Evolutionary conservation across 2,113 vertebrate genomes (phyloP).

Genomic region (Symphodus melops): DNA sequence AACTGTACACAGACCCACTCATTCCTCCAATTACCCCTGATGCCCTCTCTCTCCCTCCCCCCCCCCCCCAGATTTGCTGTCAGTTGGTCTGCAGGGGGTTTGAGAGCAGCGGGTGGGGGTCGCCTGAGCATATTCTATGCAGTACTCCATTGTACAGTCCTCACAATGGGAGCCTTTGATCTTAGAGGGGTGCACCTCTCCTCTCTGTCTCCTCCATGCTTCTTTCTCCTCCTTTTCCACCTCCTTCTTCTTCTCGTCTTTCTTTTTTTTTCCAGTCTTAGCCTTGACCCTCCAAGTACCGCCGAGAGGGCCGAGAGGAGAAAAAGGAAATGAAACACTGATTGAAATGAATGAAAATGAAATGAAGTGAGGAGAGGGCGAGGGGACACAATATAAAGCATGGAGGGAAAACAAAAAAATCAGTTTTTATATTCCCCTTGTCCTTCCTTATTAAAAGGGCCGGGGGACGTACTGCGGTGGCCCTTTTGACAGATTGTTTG

Average conservation of each 20-base stretch:
- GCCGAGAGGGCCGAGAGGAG: slow-evolving; percentile 45
- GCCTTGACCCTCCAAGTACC: slow-evolving; percentile 55
- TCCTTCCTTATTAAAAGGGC: slow-evolving; percentile 68
- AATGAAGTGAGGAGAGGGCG: slow-evolving; percentile 48
- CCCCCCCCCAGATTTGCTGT: slow-evolving; percentile 54
- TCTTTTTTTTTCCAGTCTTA: slow-evolving; percentile 27
- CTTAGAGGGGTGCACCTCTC: slow-evolving; percentile 63
- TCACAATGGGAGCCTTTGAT: slow-evolving; percentile 83
- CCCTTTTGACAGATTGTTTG: slow-evolving; percentile 55
- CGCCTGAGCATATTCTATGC: slow-evolving; percentile 51
- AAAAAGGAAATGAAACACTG: slow-evolving; percentile 68
- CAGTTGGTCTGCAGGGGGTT: slow-evolving; percentile 59
- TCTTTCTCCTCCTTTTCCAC: slow-evolving; percentile 9
- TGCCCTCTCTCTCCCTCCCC: no score
- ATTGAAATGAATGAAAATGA: slow-evolving; percentile 71
- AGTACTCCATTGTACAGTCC: slow-evolving; percentile 74
- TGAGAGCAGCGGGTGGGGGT: background rate
- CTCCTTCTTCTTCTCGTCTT: slow-evolving; percentile 5
- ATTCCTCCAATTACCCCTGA: slow-evolving; percentile 45
- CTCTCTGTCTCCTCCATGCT: slow-evolving; percentile 5
- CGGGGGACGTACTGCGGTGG: slow-evolving; percentile 32
- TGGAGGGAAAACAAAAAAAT: slow-evolving; percentile 42
- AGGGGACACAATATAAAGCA: slow-evolving; percentile 19
- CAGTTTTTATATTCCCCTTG: slow-evolving; percentile 50
- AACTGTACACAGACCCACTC: slow-evolving; percentile 33